Evolutionary conservation across 2,797 vertebrate species (phyloP), one percentile per base, ranked within the genome.

Genomic region (Sebastes flavidus): DNA sequence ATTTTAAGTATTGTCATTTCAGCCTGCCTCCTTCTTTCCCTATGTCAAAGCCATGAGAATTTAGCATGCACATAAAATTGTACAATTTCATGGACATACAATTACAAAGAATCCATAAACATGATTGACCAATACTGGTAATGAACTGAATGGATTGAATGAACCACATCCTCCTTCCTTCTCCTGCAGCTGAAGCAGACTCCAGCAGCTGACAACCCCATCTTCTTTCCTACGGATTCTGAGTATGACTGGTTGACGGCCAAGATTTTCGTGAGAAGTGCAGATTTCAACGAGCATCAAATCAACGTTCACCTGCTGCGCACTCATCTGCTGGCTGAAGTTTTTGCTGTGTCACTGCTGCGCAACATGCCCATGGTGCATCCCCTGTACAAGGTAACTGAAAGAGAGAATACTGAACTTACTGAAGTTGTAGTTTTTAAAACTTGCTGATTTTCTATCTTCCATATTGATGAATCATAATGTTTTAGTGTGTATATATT

Each of bases 291-390:
- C 0, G 78, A 89, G 32, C 93, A 94, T 58, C 77, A 94, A 24
- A 86, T 94, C 42, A 89, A 89, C 0, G 6, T 1, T 27, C 94
- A 95, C 77, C 84, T 94, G 70, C 91, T 97, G 68, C 92, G 93
- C 32, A 95, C 95, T 9, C 96, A 97, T 71, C 91, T 96, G 61
- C 77, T 97, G 11, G 94, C 91, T 0, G 95, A 97, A 42, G 96
- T 91, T 11, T 96, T 95, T 81, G 62, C 90, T 1, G 72, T 96
- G 72, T 94, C 96, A 25, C 82, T 95, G 65, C 67, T 96, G 68
- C 91, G 93, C 61, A 93, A 96, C 42, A 2, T 97, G 0, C 95
- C 94, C 62, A 91, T 89, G 91, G 90, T 93, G 65, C 92, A 94
- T 84, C 93, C 93, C 20, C 81, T 94, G 9, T 85, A 92, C 89